Conservation (phyloP, 1,140 invertebrate genomes). For the Nautilus pompilius region DNA sequence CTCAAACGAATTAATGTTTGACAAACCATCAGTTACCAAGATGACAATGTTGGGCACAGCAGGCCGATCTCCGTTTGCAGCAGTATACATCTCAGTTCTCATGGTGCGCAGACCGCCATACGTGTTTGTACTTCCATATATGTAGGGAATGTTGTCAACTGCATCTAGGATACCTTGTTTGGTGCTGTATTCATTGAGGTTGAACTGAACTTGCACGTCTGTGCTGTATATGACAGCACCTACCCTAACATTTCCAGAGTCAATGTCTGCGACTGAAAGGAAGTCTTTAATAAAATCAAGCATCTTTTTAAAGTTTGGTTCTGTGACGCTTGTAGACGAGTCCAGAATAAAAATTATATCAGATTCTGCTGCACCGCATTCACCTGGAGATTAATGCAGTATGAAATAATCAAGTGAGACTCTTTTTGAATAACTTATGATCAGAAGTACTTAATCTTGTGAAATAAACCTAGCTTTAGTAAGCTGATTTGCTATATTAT, state of each 20-base stretch:
- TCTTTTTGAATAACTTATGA: too few relatives aligned
- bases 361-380: slow-evolving; percentile 13
- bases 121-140: slow-evolving; percentile 35
- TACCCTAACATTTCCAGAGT: slow-evolving; percentile 25
- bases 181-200: slow-evolving; percentile 22
- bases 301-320: slow-evolving; percentile 32
- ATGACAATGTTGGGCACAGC: slow-evolving; percentile 32
- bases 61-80: slow-evolving; percentile 29
- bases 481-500: too few relatives aligned
- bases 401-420: too few relatives aligned
- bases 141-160: slow-evolving; percentile 30
- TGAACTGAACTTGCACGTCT: slow-evolving; percentile 23
- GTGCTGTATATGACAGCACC: slow-evolving; percentile 36
- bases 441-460: too few relatives aligned
- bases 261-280: slow-evolving; percentile 26
- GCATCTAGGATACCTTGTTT: slow-evolving; percentile 25
- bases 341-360: slow-evolving; percentile 46
- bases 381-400: slow-evolving; percentile 13
- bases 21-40: slow-evolving; percentile 38
- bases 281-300: slow-evolving; percentile 39
- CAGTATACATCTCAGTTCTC: slow-evolving; percentile 25
- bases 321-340: slow-evolving; percentile 40
- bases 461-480: too few relatives aligned
- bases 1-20: slow-evolving; percentile 32
- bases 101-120: slow-evolving; percentile 28